These are phyloP conservation scores for Thumatha senex DNA, from an alignment of 2,888 invertebrate species.

Conservation along the genomic window DNA sequence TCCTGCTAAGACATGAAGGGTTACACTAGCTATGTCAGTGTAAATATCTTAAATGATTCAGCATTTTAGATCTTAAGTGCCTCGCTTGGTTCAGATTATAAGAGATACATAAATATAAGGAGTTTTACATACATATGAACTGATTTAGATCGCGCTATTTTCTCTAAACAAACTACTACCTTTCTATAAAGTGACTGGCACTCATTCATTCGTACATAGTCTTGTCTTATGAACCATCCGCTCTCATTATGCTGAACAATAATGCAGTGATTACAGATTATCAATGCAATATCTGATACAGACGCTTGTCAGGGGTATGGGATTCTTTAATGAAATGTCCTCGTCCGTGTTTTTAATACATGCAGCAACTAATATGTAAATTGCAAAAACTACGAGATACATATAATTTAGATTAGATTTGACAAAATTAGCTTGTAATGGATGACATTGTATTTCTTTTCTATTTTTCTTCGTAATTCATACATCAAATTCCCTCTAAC, in stretches of 20 bases:
- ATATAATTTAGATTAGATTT: too few relatives aligned
- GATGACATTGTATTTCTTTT: too few relatives aligned
- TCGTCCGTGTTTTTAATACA: slow-evolving; percentile 13
- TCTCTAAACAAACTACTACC: slow-evolving; percentile 5
- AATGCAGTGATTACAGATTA: slow-evolving; percentile 23
- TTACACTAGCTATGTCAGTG: too few relatives aligned
- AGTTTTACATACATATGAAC: background rate
- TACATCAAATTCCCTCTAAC: too few relatives aligned
- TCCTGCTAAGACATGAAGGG: too few relatives aligned
- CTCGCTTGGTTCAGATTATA: background rate
- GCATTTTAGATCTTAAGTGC: background rate
- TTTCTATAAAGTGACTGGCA: slow-evolving; percentile 19
- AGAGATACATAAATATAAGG: background rate
- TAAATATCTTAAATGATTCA: background rate
- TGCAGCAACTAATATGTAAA: slow-evolving; percentile 9
- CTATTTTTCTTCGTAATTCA: too few relatives aligned
- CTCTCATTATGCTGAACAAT: slow-evolving; percentile 27
- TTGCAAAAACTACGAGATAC: too few relatives aligned
- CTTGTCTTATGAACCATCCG: slow-evolving; percentile 26
- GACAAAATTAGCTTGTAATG: too few relatives aligned
- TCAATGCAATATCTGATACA: slow-evolving; percentile 26
- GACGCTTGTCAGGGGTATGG: slow-evolving; percentile 28
- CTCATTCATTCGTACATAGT: slow-evolving; percentile 20
- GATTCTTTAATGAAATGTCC: slow-evolving; percentile 6
- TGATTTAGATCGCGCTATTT: slow-evolving; percentile 4